phyloP scores from a whole-genome alignment of 2,797 vertebrate genomes.

The Enteromius thamalakanensis region DNA sequence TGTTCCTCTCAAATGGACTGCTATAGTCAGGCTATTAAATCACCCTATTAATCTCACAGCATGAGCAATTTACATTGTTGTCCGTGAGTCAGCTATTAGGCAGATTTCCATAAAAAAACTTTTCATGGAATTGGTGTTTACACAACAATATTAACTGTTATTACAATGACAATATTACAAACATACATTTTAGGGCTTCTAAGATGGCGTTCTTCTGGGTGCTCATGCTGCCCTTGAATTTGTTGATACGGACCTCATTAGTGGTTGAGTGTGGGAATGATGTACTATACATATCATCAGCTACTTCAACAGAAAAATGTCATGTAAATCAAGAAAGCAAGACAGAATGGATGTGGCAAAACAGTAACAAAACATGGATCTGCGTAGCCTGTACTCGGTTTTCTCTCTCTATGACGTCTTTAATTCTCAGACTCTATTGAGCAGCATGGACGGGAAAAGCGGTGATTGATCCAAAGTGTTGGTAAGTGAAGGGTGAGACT shows the following conservation, averaged over 20 bases:
- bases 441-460: slow-evolving; percentile 41
- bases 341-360: slow-evolving; percentile 3
- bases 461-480: slow-evolving; percentile 55
- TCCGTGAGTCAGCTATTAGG: slow-evolving; percentile 32
- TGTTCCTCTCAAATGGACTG: slow-evolving; percentile 34
- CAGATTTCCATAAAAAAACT: slow-evolving; percentile 35
- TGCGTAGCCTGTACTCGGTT: slow-evolving; percentile 3
- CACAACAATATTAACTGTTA: slow-evolving; percentile 24
- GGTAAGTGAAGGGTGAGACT: slow-evolving; percentile 50
- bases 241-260: slow-evolving; percentile 17
- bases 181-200: slow-evolving; percentile 12
- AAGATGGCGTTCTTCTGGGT: not conserved
- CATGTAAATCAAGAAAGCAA: slow-evolving; percentile 24
- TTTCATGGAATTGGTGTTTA: slow-evolving; percentile 28
- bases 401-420: slow-evolving; percentile 37
- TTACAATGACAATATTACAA: slow-evolving; percentile 43
- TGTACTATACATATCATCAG: not conserved
- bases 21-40: slow-evolving; percentile 44
- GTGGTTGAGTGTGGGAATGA: slow-evolving; percentile 7
- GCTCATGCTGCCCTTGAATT: slow-evolving; percentile 24
- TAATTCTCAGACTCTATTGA: slow-evolving; percentile 52
- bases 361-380: slow-evolving; percentile 5
- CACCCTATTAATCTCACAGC: slow-evolving; percentile 46
- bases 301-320: slow-evolving; percentile 10
- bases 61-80: slow-evolving; percentile 41